These are phyloP conservation scores for Agapornis roseicollis DNA, from an alignment of 2,113 vertebrate species.

Conservation along the genomic window DNA sequence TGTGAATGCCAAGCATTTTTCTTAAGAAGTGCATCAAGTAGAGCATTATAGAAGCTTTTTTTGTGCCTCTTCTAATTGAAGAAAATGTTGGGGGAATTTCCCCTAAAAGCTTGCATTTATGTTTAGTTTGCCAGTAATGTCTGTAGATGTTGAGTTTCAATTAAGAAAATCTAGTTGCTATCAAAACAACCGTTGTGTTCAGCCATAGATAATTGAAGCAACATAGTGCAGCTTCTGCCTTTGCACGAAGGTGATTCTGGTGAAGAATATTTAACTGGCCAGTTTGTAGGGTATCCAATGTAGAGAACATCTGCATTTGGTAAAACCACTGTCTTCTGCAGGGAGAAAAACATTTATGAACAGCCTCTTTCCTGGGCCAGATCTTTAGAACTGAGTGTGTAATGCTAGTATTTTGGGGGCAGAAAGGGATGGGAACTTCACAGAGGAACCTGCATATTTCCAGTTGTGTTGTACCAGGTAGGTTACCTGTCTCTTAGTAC, in stretches of 20 bases:
- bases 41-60: neutral
- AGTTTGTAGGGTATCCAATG: neutral
- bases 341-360: neutral
- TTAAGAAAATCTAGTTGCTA: neutral
- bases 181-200: neutral
- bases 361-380: neutral
- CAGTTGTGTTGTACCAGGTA: neutral
- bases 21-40: neutral
- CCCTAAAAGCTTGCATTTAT: neutral
- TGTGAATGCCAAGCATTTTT: slow-evolving; percentile 14
- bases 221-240: neutral
- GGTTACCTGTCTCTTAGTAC: neutral
- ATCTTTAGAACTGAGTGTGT: neutral
- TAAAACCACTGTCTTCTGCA: neutral
- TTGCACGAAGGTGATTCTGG: neutral
- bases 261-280: neutral
- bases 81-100: neutral
- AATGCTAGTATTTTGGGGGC: neutral
- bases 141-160: neutral
- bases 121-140: neutral
- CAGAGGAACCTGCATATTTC: neutral
- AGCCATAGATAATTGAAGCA: neutral
- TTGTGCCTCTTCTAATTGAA: neutral
- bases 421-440: neutral
- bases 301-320: neutral